Base-by-base conservation (phyloP, 2,888 invertebrate genomes). In the Philonicus albiceps region DNA sequence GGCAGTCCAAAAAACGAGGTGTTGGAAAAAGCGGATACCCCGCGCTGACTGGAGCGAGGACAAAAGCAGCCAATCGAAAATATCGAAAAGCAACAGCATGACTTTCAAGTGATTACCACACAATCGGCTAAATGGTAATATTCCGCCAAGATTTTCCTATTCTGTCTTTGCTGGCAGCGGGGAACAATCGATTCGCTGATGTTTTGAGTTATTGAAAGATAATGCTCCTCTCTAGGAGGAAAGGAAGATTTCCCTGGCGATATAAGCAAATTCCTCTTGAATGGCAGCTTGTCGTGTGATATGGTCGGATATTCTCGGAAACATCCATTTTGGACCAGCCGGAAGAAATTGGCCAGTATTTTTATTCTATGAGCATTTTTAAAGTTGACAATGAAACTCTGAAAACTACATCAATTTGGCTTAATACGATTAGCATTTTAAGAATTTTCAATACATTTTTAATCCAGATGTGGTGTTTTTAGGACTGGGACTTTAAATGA, bases 71-170 rank as follows among this genome's bases (percentile, higher is more conserved):
- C 64, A 27, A 8, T 64, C 78, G 49, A 78, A 74, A 49, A 43
- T 49, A 49, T 40, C 30, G 80, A n/a, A 80, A 43, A 43, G 27
- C 84, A 84, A 13, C 72, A 73, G 22, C 40, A 2, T 49, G 75
- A 85, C 85, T 49, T 85, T 75, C 53, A 37, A 80, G 73, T 80
- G 80, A 86, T 86, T 86, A 86, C 86, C 86, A 86, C 86, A 86
- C 86, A 86, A 86, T 86, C 43, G 86, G 30, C 37, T 37, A 72
- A 86, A 86, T 80, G 80, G 81, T 86, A 86, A 86, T 80, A 78
- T 72, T 80, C 53, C n/a, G 27, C 16, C 40, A 78, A 31, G 74
- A 86, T 40, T 76, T 22, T 53, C 76, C 40, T 75, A 76, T 86
- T 30, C 43, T 40, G 55, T 55, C 34, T 74, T 43, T 16, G 40